Evolutionary conservation across 2,797 vertebrate genomes (phyloP), one percentile per base, ranked within the genome.

Genomic region (Octomys mimax): DNA sequence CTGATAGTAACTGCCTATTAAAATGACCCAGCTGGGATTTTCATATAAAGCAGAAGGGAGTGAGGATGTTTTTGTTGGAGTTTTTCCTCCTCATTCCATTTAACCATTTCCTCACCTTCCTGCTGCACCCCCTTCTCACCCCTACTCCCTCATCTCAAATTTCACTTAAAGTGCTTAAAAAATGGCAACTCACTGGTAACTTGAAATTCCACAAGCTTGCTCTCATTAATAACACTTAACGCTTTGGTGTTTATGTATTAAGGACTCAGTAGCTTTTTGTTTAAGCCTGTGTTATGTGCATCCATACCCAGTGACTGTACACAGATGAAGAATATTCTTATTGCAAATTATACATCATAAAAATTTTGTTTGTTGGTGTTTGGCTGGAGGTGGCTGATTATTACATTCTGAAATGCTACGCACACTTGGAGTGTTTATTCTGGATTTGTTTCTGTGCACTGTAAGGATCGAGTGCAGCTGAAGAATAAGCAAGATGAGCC

Each of bases 1-100:
- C 92, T 95, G 93, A 95, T 95, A 97, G 92, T 97, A 98, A 95
- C 92, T 97, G 97, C 87, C 57, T 87, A 96, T 97, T 98, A 93
- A 98, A 98, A 80, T 91, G 81, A 19, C 62, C 95, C 94, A 96
- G 39, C 96, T 97, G 96, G 91, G 85, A 92, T 97, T 97, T 97
- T 73, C 31, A 93, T 66, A 87, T 84, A 73, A 61, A 84, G 81
- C 46, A 80, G 57, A 95, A 88, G 26, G 61, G 77, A 87, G 24
- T 42, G 26, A 79, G 66, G 61, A 81, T 92, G 80, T 85, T 81
- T 95, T 96, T 85, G 68, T 85, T 94, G 71, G 22, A 24, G 42
- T 87, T 93, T 96, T 89, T 94, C 68, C 89, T 86, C 78, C 85
- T 28, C 8, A 0, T 90, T 77, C 36, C 62, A 95, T 96, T 92